Conservation (phyloP, 2,888 invertebrate genomes). For the Athalia cordata region DNA sequence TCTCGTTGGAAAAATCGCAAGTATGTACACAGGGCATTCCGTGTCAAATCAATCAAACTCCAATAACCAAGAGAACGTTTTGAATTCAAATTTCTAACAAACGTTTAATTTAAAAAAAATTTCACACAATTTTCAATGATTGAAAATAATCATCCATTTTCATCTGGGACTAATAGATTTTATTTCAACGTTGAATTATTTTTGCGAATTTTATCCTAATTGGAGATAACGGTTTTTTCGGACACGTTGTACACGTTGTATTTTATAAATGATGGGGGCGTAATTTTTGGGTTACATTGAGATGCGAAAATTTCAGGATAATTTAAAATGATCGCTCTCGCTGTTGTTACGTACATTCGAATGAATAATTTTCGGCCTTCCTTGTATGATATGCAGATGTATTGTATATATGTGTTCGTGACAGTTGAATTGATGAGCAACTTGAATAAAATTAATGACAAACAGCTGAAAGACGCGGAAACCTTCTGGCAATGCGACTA, state of each 20-base stretch:
- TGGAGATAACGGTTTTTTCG: too few species aligned
- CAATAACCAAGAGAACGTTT: too few species aligned
- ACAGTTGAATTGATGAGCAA: slow-evolving; percentile 18
- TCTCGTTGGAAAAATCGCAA: not conserved
- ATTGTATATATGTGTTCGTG: not conserved
- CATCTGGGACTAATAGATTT: too few species aligned
- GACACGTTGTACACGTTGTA: too few species aligned
- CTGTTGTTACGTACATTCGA: not conserved
- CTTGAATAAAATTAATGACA: slow-evolving; percentile 49
- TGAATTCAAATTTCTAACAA: too few species aligned
- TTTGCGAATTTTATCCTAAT: too few species aligned
- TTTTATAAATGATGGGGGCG: too few species aligned
- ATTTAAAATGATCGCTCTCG: not conserved
- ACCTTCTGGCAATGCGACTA: slow-evolving; percentile 22
- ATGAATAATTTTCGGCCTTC: not conserved
- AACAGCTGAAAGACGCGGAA: slow-evolving; percentile 62
- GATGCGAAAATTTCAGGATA: not conserved
- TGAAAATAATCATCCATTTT: too few species aligned
- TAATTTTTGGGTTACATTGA: not conserved
- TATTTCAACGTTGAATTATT: too few species aligned
- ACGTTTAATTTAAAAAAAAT: too few species aligned
- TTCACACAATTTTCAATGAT: too few species aligned
- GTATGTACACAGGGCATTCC: not conserved
- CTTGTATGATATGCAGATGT: not conserved
- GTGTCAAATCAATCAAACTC: too few species aligned